These are phyloP conservation scores for Oncorhynchus nerka DNA, from an alignment of 2,113 vertebrate species.

Conservation along the genomic window DNA sequence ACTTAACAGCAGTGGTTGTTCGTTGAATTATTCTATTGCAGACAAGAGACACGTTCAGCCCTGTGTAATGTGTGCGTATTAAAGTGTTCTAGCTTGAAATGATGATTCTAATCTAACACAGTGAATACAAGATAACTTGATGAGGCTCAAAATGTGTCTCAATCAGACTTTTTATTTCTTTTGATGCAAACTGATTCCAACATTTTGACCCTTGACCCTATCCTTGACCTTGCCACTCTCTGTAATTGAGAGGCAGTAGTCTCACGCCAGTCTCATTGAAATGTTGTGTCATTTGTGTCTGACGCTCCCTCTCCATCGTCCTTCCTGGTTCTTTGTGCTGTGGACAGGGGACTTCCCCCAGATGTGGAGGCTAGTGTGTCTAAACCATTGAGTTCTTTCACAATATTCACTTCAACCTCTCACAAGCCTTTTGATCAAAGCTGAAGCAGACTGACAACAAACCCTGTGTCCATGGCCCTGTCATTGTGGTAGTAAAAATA, in stretches of 20 bases:
- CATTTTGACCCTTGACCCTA: neutral
- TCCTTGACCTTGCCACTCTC: neutral
- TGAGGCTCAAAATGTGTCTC: neutral
- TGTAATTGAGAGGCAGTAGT: slow-evolving; percentile 35
- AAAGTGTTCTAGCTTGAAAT: neutral
- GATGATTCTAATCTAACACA: neutral
- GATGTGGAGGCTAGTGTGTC: slow-evolving; percentile 49
- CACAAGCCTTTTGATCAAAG: slow-evolving; percentile 57
- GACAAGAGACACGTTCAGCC: neutral
- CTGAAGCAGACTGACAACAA: slow-evolving; percentile 26
- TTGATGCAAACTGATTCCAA: neutral
- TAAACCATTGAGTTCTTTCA: slow-evolving; percentile 23
- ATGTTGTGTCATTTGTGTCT: slow-evolving; percentile 63
- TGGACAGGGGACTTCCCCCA: slow-evolving; percentile 56
- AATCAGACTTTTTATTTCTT: neutral
- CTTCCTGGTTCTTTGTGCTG: slow-evolving; percentile 61
- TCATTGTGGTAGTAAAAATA: slow-evolving; percentile 52
- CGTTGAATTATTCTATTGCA: too few relatives aligned
- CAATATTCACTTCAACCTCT: slow-evolving; percentile 38
- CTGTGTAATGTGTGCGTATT: too few relatives aligned
- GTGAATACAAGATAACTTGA: neutral
- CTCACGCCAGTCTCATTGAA: slow-evolving; percentile 50
- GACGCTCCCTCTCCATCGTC: slow-evolving; percentile 23
- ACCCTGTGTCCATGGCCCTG: slow-evolving; percentile 51
- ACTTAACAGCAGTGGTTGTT: too few relatives aligned